Conservation (phyloP, 2,113 vertebrate species). For the Smithornis capensis region DNA sequence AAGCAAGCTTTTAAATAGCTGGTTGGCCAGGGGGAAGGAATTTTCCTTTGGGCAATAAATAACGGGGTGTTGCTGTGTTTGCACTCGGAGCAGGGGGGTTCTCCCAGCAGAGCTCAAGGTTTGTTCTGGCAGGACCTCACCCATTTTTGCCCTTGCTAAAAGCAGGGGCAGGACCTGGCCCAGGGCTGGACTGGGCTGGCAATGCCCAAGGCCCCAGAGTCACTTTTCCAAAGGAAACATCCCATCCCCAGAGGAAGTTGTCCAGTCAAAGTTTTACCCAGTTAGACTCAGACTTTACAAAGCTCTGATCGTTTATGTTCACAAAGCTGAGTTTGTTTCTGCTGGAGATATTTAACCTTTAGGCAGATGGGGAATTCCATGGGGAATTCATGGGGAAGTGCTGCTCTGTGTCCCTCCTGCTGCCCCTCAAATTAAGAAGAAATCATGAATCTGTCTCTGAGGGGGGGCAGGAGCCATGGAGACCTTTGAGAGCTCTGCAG, state of each 20-base stretch:
- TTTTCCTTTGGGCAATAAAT: background rate
- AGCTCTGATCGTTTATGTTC: background rate
- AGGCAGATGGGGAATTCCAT: background rate
- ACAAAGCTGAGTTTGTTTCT: background rate
- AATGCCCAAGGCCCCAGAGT: background rate
- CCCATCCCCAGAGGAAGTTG: background rate
- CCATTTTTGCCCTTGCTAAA: fast-evolving
- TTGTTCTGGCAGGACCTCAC: fast-evolving
- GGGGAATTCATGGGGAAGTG: background rate
- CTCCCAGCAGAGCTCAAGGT: fast-evolving
- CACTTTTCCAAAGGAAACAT: background rate
- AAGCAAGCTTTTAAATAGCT: background rate
- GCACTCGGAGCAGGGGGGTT: background rate
- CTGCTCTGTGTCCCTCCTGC: background rate
- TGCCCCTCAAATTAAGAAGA: background rate
- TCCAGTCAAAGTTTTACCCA: background rate
- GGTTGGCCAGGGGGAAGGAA: background rate
- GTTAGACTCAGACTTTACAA: background rate
- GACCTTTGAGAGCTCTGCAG: background rate
- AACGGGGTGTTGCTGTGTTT: background rate
- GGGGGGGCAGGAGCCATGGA: background rate
- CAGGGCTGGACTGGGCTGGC: background rate
- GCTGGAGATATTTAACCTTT: background rate
- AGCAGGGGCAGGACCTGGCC: background rate
- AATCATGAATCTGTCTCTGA: background rate